These are phyloP conservation scores for Struthio camelus DNA, from an alignment of 2,113 vertebrate genomes.

Conservation along the genomic window DNA sequence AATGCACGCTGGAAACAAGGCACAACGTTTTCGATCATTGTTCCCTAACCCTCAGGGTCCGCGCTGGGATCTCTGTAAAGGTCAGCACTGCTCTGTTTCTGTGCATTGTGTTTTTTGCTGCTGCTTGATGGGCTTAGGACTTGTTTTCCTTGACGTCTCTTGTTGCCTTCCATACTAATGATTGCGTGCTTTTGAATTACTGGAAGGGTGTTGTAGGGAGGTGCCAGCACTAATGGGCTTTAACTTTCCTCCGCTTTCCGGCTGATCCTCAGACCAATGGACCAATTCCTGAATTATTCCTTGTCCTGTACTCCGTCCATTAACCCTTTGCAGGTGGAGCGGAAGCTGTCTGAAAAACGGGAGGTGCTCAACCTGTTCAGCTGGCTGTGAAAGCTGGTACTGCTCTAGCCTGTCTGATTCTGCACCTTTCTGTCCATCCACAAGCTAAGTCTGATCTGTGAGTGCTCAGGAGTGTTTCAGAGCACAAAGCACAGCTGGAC, in stretches of 20 bases:
- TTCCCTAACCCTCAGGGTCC: background rate
- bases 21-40: background rate
- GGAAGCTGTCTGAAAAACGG: background rate
- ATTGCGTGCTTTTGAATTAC: constrained; percentile 15
- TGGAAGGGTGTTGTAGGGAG: background rate
- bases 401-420: background rate
- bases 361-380: background rate
- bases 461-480: rapidly evolving
- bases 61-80: background rate
- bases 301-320: background rate
- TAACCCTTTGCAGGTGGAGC: background rate
- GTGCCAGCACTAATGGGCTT: background rate
- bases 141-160: background rate
- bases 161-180: background rate
- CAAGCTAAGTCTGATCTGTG: background rate
- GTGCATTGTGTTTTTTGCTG: background rate
- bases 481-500: background rate
- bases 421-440: background rate
- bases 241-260: background rate
- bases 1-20: background rate
- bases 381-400: rapidly evolving
- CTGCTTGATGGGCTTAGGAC: background rate
- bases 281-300: background rate
- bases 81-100: background rate
- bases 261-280: background rate